Percentiles rank a stretch among this genome's conserved stretches.
Evolutionary conservation across 2,797 vertebrate species (phyloP).

Genomic region (Tangara arthus): DNA sequence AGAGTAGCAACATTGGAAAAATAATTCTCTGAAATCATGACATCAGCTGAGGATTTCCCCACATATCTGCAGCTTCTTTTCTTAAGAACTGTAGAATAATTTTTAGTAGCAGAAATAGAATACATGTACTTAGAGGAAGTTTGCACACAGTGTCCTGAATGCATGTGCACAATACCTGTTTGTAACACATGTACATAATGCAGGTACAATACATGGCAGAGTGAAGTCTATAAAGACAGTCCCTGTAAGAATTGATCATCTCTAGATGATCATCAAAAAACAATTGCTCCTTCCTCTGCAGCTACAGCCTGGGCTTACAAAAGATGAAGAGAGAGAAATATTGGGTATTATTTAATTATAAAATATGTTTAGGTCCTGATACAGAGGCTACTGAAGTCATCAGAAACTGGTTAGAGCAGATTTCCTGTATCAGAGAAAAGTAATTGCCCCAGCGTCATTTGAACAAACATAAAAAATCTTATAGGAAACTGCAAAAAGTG

Average conservation of each 20-base stretch:
- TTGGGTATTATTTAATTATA: background rate
- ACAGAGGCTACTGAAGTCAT: background rate
- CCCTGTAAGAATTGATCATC: background rate
- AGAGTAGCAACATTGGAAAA: background rate
- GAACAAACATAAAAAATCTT: background rate
- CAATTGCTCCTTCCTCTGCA: background rate
- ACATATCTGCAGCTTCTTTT: background rate
- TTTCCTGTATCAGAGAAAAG: background rate
- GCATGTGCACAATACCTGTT: background rate
- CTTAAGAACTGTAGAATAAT: background rate
- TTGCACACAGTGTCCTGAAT: background rate
- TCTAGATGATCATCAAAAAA: background rate
- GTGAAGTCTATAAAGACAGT: background rate
- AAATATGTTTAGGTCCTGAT: background rate
- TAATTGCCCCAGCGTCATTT: background rate
- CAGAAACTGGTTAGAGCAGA: background rate
- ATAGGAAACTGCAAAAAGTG: background rate
- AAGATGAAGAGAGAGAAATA: background rate
- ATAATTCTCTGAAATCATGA: background rate
- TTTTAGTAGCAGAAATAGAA: background rate
- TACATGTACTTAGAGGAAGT: background rate
- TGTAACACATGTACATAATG: background rate
- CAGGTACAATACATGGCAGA: background rate
- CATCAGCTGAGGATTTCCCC: background rate
- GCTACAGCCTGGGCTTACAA: fast-evolving